Conservation (phyloP, 2,113 vertebrate species). For the Papio anubis region DNA sequence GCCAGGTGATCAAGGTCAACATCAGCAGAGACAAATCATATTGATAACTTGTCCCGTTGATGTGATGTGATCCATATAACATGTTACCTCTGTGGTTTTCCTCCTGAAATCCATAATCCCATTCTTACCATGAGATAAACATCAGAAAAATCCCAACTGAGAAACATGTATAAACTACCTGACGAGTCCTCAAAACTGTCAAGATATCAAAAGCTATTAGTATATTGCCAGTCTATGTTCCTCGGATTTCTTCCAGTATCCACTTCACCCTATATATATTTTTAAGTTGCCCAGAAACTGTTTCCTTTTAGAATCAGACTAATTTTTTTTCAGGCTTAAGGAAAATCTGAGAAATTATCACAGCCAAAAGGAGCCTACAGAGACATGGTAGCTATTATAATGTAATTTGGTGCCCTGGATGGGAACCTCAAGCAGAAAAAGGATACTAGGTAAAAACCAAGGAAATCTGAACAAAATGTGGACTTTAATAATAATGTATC, state of each 20-base stretch:
- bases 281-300: not conserved
- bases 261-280: not conserved
- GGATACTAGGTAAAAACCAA: not conserved
- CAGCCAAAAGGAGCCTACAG: not conserved
- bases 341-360: not conserved
- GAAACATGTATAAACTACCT: not conserved
- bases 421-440: not conserved
- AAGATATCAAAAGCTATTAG: not conserved
- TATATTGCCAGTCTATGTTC: not conserved
- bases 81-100: not conserved
- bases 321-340: not conserved
- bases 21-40: not conserved
- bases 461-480: not conserved
- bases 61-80: too few relatives aligned
- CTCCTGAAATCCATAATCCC: not conserved
- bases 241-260: not conserved
- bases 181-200: too few relatives aligned
- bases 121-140: not conserved
- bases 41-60: accelerated
- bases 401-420: not conserved
- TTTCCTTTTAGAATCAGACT: not conserved
- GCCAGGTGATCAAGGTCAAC: not conserved
- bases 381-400: not conserved
- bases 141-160: not conserved
- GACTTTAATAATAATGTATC: not conserved